Evolutionary conservation across 2,888 invertebrate species (phyloP).

Genomic region (Notodonta ziczac): DNA sequence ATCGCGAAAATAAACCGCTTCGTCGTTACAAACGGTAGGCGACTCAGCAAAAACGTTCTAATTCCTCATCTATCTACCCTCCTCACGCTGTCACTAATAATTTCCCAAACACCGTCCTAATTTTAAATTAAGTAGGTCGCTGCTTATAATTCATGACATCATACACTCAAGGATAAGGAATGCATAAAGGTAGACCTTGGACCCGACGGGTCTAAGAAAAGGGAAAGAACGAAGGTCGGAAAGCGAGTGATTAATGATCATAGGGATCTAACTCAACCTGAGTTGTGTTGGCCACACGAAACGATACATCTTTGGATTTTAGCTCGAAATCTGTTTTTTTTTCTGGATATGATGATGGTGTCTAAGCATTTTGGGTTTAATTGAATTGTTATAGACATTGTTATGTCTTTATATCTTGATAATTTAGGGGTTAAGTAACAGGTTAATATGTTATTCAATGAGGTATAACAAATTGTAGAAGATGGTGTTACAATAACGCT

Average conservation of each 20-base stretch:
- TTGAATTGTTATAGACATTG: conserved; percentile 14
- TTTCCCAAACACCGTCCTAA: conserved; percentile 8
- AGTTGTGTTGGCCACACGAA: conserved; percentile 9
- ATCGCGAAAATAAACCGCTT: background rate
- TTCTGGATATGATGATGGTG: conserved; percentile 11
- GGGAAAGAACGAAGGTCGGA: conserved; percentile 15
- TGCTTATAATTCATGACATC: conserved; percentile 28
- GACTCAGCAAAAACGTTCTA: background rate
- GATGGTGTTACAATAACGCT: too few relatives aligned
- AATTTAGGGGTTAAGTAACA: too few relatives aligned
- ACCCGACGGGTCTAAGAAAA: conserved; percentile 14
- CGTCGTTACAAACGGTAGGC: background rate
- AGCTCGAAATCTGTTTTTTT: conserved; percentile 20
- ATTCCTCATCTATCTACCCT: background rate
- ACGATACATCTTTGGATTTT: conserved; percentile 12
- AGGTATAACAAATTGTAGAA: too few relatives aligned
- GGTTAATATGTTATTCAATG: too few relatives aligned
- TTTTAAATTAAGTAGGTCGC: conserved; percentile 26
- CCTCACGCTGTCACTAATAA: conserved; percentile 3
- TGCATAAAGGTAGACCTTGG: conserved; percentile 27
- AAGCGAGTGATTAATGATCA: conserved; percentile 19
- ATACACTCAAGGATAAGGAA: conserved; percentile 28
- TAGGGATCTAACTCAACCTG: conserved; percentile 1
- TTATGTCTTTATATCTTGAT: too few relatives aligned
- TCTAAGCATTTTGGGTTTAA: conserved; percentile 12